phyloP scores from a whole-genome alignment of 2,888 invertebrate species.

The Leucozona laternaria region DNA sequence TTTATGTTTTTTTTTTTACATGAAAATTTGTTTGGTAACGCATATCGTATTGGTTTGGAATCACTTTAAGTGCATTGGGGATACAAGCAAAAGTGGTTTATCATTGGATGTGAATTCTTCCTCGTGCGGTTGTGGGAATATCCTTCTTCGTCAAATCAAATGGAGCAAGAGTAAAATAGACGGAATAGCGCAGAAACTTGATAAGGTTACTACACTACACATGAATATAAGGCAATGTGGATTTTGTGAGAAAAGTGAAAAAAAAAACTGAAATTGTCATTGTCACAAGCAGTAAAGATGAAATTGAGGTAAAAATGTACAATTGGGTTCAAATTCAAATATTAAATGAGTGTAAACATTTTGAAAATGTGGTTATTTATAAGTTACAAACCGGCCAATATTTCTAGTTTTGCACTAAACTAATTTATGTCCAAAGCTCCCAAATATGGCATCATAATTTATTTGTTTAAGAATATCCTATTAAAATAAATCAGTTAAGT shows the following conservation, averaged over 20 bases:
- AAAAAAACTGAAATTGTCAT: conserved; percentile 17
- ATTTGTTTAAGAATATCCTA: no score
- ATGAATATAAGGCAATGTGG: conserved; percentile 1
- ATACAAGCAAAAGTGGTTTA: conserved; percentile 37
- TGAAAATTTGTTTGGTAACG: conserved; percentile 36
- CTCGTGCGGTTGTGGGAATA: neutral
- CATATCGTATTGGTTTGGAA: conserved; percentile 61
- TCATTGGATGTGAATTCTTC: conserved; percentile 12
- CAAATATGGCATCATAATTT: no score
- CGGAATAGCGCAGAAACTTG: conserved; percentile 1
- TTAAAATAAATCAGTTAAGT: no score
- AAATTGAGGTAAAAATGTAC: conserved; percentile 11
- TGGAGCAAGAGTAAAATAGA: neutral
- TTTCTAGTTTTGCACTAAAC: no score
- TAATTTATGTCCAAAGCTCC: no score
- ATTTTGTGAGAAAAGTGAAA: conserved; percentile 7
- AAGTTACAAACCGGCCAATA: no score
- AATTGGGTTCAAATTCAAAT: conserved; percentile 12
- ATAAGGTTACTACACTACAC: neutral
- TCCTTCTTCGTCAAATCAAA: conserved; percentile 50
- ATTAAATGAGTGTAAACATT: neutral
- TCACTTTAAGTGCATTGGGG: conserved; percentile 57
- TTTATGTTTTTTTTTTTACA: conserved; percentile 9
- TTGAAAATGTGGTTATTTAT: neutral
- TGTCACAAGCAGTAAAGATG: conserved; percentile 3